Evolutionary conservation across 2,113 vertebrate species (phyloP).

Genomic region (Daboia siamensis): DNA sequence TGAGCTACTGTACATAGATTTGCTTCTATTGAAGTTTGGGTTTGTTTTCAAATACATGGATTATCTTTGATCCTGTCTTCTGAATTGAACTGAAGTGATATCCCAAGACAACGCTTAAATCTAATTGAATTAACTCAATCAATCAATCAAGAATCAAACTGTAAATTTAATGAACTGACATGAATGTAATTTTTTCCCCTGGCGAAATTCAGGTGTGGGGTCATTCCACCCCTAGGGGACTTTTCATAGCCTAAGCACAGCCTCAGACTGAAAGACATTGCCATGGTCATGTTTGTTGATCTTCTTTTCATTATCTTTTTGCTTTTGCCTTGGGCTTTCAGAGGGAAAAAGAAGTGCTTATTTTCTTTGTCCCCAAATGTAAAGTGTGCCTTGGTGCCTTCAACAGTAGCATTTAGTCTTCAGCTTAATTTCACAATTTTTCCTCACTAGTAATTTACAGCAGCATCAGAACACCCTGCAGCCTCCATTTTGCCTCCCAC

Average conservation of each 20-base stretch:
- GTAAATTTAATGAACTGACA: not conserved
- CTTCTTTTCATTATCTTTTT: not conserved
- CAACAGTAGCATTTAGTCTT: not conserved
- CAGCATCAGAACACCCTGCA: not conserved
- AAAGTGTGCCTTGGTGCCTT: not conserved
- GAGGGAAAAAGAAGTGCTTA: not conserved
- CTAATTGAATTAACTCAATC: not conserved
- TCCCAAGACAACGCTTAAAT: not conserved
- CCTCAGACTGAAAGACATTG: not conserved
- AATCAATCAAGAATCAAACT: not conserved
- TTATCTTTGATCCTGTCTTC: not conserved
- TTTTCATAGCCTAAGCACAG: not conserved
- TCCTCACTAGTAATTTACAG: not conserved
- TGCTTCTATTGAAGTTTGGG: not conserved
- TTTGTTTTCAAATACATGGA: not conserved
- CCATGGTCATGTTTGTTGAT: not conserved
- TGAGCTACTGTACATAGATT: not conserved
- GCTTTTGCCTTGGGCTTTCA: not conserved
- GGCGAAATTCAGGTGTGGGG: not conserved
- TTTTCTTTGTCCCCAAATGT: not conserved
- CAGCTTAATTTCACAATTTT: not conserved
- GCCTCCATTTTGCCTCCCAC: not conserved
- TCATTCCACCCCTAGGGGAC: not conserved
- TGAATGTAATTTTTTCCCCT: not conserved
- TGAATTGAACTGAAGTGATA: not conserved